Evolutionary conservation across 2,888 invertebrate species (phyloP).

Genomic region (Xestoiulus laeticollis): DNA sequence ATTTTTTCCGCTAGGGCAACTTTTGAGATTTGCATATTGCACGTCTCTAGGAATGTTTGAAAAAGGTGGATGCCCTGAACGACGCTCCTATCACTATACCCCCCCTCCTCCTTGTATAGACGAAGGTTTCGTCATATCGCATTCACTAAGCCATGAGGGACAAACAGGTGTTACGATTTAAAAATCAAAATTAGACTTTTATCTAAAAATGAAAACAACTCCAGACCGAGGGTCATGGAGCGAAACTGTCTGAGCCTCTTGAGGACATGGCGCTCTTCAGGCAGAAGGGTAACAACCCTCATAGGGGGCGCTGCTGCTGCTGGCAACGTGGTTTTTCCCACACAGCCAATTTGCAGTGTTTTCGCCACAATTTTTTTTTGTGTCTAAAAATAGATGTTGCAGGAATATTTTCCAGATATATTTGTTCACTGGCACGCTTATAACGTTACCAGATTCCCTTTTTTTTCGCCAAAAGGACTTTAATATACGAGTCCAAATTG

Average conservation of each 20-base stretch:
- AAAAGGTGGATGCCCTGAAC: background rate
- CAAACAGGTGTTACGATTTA: constrained; percentile 36
- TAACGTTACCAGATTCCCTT: background rate
- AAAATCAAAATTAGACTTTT: constrained; percentile 30
- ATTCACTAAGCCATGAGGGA: background rate
- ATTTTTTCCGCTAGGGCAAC: background rate
- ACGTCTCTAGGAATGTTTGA: background rate
- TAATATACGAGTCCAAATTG: background rate
- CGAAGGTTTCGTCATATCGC: background rate
- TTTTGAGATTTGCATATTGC: background rate
- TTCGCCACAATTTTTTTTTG: background rate
- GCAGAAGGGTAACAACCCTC: background rate
- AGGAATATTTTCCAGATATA: background rate
- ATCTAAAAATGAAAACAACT: constrained; percentile 11
- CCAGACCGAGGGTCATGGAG: background rate
- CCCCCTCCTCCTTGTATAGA: background rate
- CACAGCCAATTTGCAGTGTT: background rate
- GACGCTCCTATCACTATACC: background rate
- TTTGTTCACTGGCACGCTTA: background rate
- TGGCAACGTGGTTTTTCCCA: background rate
- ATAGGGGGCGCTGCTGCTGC: background rate
- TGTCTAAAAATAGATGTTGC: background rate
- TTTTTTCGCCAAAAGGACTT: background rate
- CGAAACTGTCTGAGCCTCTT: background rate
- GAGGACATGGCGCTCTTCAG: background rate